Evolutionary conservation across 2,797 vertebrate genomes (phyloP), one percentile per base, ranked within the genome.

Genomic region (Scolopax bukidnonensis): DNA sequence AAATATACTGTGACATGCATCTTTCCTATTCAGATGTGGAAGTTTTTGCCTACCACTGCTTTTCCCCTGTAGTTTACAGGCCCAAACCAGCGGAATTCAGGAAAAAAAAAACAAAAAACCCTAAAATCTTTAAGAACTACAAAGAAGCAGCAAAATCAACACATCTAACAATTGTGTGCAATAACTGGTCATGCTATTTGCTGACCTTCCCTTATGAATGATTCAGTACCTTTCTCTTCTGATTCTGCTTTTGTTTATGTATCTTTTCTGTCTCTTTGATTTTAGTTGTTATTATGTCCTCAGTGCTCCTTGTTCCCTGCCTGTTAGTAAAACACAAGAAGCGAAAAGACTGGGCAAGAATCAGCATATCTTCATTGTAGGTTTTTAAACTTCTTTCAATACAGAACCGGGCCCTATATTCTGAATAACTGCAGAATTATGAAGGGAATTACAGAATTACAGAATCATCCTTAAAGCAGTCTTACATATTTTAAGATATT

Each of bases 1-100:
- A 96, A 97, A 97, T 97, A 87, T 18, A 92, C 70, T 68, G 74
- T 71, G 48, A 94, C 85, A 90, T 64, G 71, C 79, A 91, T 84
- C 92, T 87, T 97, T 92, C 83, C 56, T 82, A 79, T 92, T 95
- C 78, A 86, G 77, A 83, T 54, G 76, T 89, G 90, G 65, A 86
- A 96, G 63, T 65, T 96, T 95, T 84, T 87, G 47, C 87, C 95
- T 96, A 90, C 93, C 8, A 14, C 79, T 93, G 73, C 71, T 76
- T 57, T 95, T 95, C 53, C 32, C 13, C 65, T 54, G 47, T 65
- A 91, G 74, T 82, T 65, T 96, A 60, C 75, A 78, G 74, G 56
- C 93, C 91, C 93, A 87, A 93, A 91, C 47, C 63, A 60, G 54
- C 75, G 81, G 60, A 88, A 70, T 48, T 86, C 61, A 64, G 54